Evolutionary conservation across 2,797 vertebrate species (phyloP), one percentile per base, ranked within the genome.

Genomic region (Paratrypauchen microcephalus): DNA sequence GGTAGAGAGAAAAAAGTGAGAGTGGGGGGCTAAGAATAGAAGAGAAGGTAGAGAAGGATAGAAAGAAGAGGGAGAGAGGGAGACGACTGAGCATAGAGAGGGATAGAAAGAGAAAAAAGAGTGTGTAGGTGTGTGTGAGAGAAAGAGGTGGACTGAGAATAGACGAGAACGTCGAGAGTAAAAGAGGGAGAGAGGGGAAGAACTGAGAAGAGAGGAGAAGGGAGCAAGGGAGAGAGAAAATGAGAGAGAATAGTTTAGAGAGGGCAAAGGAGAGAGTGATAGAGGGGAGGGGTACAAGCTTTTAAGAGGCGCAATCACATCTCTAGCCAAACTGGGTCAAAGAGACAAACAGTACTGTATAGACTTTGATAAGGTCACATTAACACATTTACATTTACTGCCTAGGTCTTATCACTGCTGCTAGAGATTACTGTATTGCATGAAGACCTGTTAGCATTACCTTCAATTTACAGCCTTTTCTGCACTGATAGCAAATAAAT

Each of bases 301-400:
- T 69, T 68, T 30, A 59, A 62, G 63, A 69, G 58, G 48, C 60
- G 18, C 57, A 23, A 75, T 28, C 59, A 65, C 67, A 65, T 69
- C 50, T 12, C 0, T 36, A 21, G 24, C 3, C 13, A 45, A 65
- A 65, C 45, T 65, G 47, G 63, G 26, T 50, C 45, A 65, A 50
- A 28, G 45, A 65, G 18, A 69, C 65, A 66, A n/a, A 55, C 66
- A 18, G 66, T 57, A 55, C 32, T 12, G 48, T 66, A 36, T 66
- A 19, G 52, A 56, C 28, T 54, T 56, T 66, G 64, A 52, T 66
- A 30, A 65, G 63, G 63, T 65, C 63, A 50, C 47, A 50, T 65
- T 65, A 50, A 65, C 63, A 50, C 45, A 28, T 65, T 50, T 36
- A 30, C 63, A 65, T 65, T 50, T 19, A 30, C 63, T 11, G 63